Base-by-base conservation (phyloP, 1,140 invertebrate genomes). In the Maniola jurtina region DNA sequence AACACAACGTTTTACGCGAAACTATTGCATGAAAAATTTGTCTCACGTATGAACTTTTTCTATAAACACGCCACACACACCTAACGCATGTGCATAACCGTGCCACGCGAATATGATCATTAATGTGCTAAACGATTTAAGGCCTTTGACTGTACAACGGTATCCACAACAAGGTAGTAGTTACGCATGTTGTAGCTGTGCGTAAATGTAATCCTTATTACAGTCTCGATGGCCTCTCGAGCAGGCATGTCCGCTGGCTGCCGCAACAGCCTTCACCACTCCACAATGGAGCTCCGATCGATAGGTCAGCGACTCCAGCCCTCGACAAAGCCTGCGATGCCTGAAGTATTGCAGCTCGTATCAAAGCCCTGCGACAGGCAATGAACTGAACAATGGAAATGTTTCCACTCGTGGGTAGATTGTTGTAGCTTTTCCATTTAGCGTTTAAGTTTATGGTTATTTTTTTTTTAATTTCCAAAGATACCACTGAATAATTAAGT, bases 271-370 rank as follows among this genome's bases (percentile, higher is more conserved):
- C 16, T 7, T 2, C 42, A n/a, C 9, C 9, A n/a, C 42, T 13
- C 42, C 13, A 52, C 16, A 52, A 52, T 52, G 13, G 6, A 25
- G 14, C 48, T 16, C 5, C 56, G 56, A 58, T 58, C 56, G 56
- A 58, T 58, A 58, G 35, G 38, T 58, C 56, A 58, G 35, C 38
- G 56, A 58, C 35, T 58, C 56, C n/a, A 40, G 14, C 56, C 56
- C 56, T 58, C 40, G 8, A 56, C 33, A 13, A 56, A 16, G 33
- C 33, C 8, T 11, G 45, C 45, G 4, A 11, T 5, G 5, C 10
- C 10, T 25, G n/a, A 48, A 13, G 8, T 48, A 48, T n/a, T 48
- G 8, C 45, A 48, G 45, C 5, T 52, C 25, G 16, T 25, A 25
- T 16, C 8, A 25, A 16, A 52, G 42, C 10, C 13, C 42, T 25